phyloP scores from a whole-genome alignment of 2,113 vertebrate species.

The Solea solea region DNA sequence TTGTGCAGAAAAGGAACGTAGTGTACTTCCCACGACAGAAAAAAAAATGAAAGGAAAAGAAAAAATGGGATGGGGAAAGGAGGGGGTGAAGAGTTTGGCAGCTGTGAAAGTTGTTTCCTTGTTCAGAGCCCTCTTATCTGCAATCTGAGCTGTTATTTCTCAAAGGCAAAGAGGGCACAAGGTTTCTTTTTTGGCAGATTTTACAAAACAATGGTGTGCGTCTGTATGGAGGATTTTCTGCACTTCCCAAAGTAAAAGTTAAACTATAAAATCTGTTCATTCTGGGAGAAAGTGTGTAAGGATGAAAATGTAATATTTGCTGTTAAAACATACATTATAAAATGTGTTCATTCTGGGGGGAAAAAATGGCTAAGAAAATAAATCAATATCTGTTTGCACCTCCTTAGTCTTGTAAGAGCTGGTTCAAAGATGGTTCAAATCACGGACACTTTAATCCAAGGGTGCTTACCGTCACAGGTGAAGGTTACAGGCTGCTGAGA shows the following conservation, averaged over 20 bases:
- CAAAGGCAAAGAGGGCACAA: conserved; percentile 32
- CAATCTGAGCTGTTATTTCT: conserved; percentile 40
- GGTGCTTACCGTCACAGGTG: conserved; percentile 92
- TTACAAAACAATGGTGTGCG: not conserved
- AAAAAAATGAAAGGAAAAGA: conserved; percentile 28
- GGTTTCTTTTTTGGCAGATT: conserved; percentile 9
- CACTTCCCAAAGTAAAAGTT: not conserved
- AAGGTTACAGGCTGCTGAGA: conserved; percentile 96
- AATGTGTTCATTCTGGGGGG: no score
- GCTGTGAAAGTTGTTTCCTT: conserved; percentile 52
- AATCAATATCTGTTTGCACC: no score
- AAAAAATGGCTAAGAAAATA: no score
- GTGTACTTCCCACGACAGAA: conserved; percentile 57
- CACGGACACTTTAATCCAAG: not conserved
- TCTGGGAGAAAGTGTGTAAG: no score
- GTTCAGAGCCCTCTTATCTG: conserved; percentile 48
- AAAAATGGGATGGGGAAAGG: conserved; percentile 10
- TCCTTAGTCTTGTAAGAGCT: not conserved
- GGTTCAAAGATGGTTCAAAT: not conserved
- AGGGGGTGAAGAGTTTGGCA: conserved; percentile 47
- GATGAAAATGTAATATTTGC: no score
- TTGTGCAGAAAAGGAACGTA: conserved; percentile 54
- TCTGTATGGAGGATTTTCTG: not conserved
- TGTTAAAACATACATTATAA: no score
- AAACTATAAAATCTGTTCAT: not conserved